Base-by-base conservation (phyloP, 2,888 invertebrate species). In the Heteromurus nitidus region DNA sequence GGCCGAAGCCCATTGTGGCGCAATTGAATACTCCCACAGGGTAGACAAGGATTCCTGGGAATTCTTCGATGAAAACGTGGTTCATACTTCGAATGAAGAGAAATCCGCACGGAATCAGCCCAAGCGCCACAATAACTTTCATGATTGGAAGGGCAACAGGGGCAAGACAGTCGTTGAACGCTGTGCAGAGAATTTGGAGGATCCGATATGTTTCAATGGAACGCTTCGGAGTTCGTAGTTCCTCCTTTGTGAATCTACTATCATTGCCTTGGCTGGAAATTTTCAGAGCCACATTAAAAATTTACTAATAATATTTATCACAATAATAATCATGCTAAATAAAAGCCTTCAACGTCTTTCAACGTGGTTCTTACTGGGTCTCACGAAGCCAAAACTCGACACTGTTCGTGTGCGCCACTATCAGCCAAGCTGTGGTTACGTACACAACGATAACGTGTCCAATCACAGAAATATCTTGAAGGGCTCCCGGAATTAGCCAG, bases 111-210 rank as follows among this genome's bases (percentile, higher is more conserved):
- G 75, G 81, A 26, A 81, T 75, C 9, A 81, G 31, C 30, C 73
- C 80, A 0, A 77, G 74, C 28, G 72, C 31, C 7, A 72, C 73
- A 28, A 76, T 74, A 1, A 69, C 58, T 28, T 84, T 84, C 64
- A 84, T 67, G 0, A 72, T 31, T 1, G 84, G 84, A 31, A 84
- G 67, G 0, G 84, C 79, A n/a, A 75, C 13, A n/a, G 84, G 84
- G 3, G 79, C 53, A 81, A 84, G 75, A 62, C 79, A 79, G 18
- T 84, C 72, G 44, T 84, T 84, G 13, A 84, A 84, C n/a, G 69
- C 64, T 9, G 65, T 44, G 9, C 75, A 70, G 0, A 84, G 26
- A 68, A 84, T 62, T 30, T 82, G 79, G 9, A 84, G 28, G 1
- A 53, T 64, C 24, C 75, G 55, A 24, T 64, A 84, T 3, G 82